Base-by-base conservation (phyloP, 2,888 invertebrate genomes). In the Penaeus monodon region DNA sequence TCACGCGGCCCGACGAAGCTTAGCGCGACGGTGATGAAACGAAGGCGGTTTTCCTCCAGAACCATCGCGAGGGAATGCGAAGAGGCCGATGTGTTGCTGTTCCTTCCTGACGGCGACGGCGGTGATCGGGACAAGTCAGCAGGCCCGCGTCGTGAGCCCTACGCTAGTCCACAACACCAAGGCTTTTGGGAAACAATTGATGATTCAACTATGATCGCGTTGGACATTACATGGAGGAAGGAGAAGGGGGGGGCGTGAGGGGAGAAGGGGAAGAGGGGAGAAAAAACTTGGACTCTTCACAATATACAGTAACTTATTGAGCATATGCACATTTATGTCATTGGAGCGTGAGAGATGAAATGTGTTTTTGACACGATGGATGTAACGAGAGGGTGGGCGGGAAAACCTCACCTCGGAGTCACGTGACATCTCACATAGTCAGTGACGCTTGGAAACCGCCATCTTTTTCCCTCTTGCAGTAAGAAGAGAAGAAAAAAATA, bases 221-320 rank as follows among this genome's bases (percentile, higher is more conserved):
- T 79, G 38, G 79, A 70, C 63, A 73, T 68, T 73, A 79, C 38
- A 68, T 49, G 64, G 68, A 63, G 57, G 57, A 57, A 57, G 57
- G 57, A 57, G 57, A 57, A 57, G 57, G 57, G 57, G 57, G 57
- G 57, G 17, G 57, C 14, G 57, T 57, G 57, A 57, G 57, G 57
- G 57, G 57, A 20, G 57, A 10, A 14, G 49, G 49, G 49, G 49
- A 14, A 10, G 57, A 20, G 57, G 57, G 57, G 57, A 14, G 57
- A 57, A 57, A 57, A 57, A 79, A 83, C 78, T 38, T 83, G 66
- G 83, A 83, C 86, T 86, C 82, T 87, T 76, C 86, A 87, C 79
- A 79, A 73, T 63, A 86, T 74, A 86, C 81, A 82, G 29, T 79
- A 73, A 83, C 86, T 81, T 80, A 82, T 86, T 87, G 83, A 87